These are phyloP conservation scores for Diachasmimorpha longicaudata DNA, from an alignment of 1,140 invertebrate species.

Conservation along the genomic window DNA sequence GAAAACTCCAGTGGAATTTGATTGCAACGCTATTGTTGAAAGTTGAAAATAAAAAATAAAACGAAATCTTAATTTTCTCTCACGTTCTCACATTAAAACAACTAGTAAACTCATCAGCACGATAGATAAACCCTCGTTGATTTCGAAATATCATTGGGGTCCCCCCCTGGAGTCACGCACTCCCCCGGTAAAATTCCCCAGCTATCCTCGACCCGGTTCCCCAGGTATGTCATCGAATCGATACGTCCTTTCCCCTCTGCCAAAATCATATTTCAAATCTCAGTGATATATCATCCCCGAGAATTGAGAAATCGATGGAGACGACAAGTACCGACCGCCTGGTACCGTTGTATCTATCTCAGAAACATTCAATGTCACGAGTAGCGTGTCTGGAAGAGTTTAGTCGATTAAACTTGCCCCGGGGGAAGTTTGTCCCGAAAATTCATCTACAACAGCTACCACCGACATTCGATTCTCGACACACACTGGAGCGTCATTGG, in stretches of 20 bases:
- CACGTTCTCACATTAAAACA: too few species aligned
- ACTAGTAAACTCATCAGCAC: too few species aligned
- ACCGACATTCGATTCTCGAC: neutral
- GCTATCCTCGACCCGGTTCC: neutral
- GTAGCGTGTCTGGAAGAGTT: conserved; percentile 21
- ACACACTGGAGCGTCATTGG: neutral
- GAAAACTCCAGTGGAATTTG: too few species aligned
- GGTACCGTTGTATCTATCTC: conserved; percentile 21
- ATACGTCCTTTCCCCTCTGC: neutral
- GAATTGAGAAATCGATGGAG: conserved; percentile 21
- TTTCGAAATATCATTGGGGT: too few species aligned
- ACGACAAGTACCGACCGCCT: conserved; percentile 22
- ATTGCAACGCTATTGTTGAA: too few species aligned
- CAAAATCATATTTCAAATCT: neutral
- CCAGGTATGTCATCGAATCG: neutral
- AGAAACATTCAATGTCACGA: conserved; percentile 29
- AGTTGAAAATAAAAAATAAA: too few species aligned
- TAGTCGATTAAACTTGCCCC: conserved; percentile 22
- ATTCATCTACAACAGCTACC: neutral
- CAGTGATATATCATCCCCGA: neutral
- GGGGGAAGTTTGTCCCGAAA: neutral
- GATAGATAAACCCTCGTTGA: too few species aligned
- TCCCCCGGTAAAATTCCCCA: neutral
- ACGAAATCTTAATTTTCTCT: too few species aligned
- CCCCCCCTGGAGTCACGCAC: too few species aligned